Conservation (phyloP, 2,113 vertebrate species). For the Dipodomys spectabilis region DNA sequence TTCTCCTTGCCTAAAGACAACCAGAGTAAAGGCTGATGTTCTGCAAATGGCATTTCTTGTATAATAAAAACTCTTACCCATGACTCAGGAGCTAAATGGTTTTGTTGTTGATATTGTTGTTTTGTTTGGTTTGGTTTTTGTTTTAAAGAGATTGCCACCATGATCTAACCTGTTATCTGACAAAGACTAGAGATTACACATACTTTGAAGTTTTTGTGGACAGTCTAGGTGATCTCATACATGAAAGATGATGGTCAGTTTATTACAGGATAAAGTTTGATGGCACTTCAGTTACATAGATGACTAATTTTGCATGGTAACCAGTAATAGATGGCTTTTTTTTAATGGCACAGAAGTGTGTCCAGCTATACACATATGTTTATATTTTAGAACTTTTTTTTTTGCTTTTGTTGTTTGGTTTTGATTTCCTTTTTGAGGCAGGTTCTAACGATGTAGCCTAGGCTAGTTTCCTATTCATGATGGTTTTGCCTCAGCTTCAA, state of each 20-base stretch:
- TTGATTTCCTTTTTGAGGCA: too few relatives aligned
- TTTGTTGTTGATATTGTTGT: too few relatives aligned
- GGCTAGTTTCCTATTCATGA: too few relatives aligned
- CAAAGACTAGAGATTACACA: neutral
- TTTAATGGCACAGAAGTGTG: constrained; percentile 23
- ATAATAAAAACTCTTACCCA: neutral
- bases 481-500: too few relatives aligned
- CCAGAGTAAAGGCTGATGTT: neutral
- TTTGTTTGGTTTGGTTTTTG: too few relatives aligned
- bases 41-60: neutral
- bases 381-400: neutral
- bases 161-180: neutral
- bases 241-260: neutral
- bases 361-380: neutral
- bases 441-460: too few relatives aligned
- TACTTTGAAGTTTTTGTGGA: neutral
- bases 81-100: neutral
- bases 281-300: constrained; percentile 33
- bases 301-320: neutral
- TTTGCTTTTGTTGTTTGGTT: too few relatives aligned
- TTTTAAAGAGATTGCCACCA: too few relatives aligned
- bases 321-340: neutral
- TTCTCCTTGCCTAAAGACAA: neutral
- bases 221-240: neutral
- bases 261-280: neutral